A percentile compares a stretch with the other conserved stretches of the same genome.
phyloP scores from a whole-genome alignment of 30 jellyfish, hydroid and myxozoan genomes.

The Chironex yamaguchii region DNA sequence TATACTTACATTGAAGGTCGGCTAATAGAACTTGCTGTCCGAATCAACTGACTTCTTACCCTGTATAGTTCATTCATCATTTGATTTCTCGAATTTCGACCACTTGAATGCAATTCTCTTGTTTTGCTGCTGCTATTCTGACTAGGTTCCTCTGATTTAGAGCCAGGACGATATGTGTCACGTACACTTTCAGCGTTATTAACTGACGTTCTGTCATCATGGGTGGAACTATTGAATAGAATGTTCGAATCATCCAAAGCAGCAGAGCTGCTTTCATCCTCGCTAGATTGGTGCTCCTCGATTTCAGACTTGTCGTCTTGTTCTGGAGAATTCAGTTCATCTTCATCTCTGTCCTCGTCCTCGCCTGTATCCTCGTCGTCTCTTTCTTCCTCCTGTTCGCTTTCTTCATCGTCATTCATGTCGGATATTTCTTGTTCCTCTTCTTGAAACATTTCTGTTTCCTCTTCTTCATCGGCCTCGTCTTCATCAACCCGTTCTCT shows the following conservation, averaged over 20 bases:
- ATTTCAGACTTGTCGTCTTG: no score
- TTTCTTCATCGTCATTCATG: not conserved
- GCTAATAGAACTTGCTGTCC: conserved; percentile 39
- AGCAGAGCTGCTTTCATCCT: no score
- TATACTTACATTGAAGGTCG: conserved; percentile 61
- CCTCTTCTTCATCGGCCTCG: not conserved
- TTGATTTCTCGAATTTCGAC: conserved; percentile 37
- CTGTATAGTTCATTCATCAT: conserved; percentile 72
- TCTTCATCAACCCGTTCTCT: not conserved
- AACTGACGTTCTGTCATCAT: no score
- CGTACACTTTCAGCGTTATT: no score
- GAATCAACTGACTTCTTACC: conserved; percentile 45
- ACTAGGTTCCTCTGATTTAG: no score
- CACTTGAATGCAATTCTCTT: not conserved
- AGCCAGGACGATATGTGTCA: no score
- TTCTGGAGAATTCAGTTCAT: no score
- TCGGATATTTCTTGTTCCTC: not conserved
- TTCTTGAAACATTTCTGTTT: not conserved
- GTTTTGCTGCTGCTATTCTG: not conserved
- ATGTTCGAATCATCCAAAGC: no score
- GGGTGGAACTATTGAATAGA: no score
- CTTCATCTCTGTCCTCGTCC: conserved; percentile 3
- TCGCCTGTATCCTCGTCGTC: not conserved
- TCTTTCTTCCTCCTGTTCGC: not conserved
- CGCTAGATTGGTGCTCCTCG: no score